Base-by-base conservation (phyloP, 2,888 invertebrate genomes). In the Pandemis cinnamomeana region DNA sequence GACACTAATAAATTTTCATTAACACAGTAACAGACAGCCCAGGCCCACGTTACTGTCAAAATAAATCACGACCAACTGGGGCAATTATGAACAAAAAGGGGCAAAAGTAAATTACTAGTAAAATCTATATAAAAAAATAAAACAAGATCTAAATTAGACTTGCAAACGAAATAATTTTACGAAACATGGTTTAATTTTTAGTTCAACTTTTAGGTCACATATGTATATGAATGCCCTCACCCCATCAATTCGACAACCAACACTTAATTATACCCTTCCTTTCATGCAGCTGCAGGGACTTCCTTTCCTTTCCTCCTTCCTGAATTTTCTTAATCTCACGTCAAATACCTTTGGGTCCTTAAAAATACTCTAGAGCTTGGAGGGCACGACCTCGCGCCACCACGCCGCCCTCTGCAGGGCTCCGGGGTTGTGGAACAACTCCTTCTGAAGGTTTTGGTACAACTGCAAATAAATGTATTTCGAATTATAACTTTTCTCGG, bases 361-460 rank as follows among this genome's bases (percentile, higher is more conserved):
- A 44, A 44, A 44, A 44, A 44, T 44, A 27, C 7, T 27, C 42
- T 68, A 68, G 46, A 77, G 53, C 70, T 78, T 77, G 44, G 76
- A n/a, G 1, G n/a, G 69, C n/a, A 71, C 75, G 10, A 79, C 75
- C 7, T 78, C 77, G 11, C 62, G 67, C 96, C 96, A 96, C 96
- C 96, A 96, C 0, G 90, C 80, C 0, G 96, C 95, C 75, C 96
- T 89, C 77, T 95, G 95, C 84, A 95, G 94, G 0, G 95, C 95
- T n/a, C 95, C 95, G 1, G 94, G 92, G 83, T 95, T 95, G 76
- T 95, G 95, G 87, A 95, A 95, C 84, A 96, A 95, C 80, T 95
- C 94, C 74, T 92, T 92, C 86, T 96, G 95, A 67, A 96, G 90
- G 83, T 96, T 95, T 82, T 96, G 95, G 82, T 68, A 68, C 11